phyloP scores from a whole-genome alignment of 1,140 invertebrate species.

The Sminthurides bifidus region DNA sequence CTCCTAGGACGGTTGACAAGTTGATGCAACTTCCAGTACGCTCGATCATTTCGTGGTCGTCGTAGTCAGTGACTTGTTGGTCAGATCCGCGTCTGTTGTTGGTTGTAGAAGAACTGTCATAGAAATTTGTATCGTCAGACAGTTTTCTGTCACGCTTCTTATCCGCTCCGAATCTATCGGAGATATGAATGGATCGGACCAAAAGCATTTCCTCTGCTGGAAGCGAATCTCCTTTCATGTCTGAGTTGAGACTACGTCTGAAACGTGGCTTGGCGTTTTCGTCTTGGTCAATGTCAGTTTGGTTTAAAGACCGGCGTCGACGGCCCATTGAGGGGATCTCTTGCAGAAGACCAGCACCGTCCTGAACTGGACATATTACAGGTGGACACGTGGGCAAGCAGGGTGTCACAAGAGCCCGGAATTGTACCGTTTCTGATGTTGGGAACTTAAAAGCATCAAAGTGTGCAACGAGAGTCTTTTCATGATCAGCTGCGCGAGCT shows the following conservation, averaged over 20 bases:
- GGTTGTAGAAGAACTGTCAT: too few relatives aligned
- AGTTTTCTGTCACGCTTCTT: slow-evolving; percentile 30
- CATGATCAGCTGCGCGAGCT: slow-evolving; percentile 55
- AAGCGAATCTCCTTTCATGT: slow-evolving; percentile 17
- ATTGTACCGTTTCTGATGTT: slow-evolving; percentile 84
- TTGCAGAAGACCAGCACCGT: slow-evolving; percentile 63
- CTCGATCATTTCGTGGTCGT: slow-evolving; percentile 10
- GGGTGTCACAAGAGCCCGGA: slow-evolving; percentile 81
- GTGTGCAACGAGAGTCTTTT: slow-evolving; percentile 70
- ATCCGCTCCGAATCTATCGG: slow-evolving; percentile 79
- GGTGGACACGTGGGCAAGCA: slow-evolving; percentile 86
- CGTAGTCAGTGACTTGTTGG: slow-evolving; percentile 14
- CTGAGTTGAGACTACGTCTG: slow-evolving; percentile 21
- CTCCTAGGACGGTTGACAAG: slow-evolving; percentile 28
- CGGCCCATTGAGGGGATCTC: slow-evolving; percentile 68
- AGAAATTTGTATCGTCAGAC: slow-evolving; percentile 15
- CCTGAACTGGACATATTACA: slow-evolving; percentile 68
- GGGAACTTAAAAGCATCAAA: slow-evolving; percentile 96
- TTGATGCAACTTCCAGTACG: slow-evolving; percentile 26
- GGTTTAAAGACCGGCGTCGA: slow-evolving; percentile 4
- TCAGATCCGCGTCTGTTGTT: slow-evolving; percentile 8
- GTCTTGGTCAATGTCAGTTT: slow-evolving; percentile 11
- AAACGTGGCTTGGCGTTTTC: too few relatives aligned
- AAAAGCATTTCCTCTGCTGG: slow-evolving; percentile 69
- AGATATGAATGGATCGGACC: slow-evolving; percentile 81